Evolutionary conservation across 2,113 vertebrate species (phyloP).

Genomic region (Petromus typicus): DNA sequence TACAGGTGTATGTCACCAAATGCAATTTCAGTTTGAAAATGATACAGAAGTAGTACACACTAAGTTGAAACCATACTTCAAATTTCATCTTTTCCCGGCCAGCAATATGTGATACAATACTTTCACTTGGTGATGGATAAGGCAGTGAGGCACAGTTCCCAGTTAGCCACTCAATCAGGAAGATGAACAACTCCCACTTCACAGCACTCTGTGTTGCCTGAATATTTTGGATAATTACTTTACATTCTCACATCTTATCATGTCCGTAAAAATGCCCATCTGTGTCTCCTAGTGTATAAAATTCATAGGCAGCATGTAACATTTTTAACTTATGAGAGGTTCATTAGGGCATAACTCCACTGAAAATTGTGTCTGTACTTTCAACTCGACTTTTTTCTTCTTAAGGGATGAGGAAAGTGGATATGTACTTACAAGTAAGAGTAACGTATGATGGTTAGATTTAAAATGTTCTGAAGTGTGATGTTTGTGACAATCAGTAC

Average conservation of each 20-base stretch:
- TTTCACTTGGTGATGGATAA: not conserved
- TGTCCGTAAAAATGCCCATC: not conserved
- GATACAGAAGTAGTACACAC: not conserved
- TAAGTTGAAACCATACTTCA: not conserved
- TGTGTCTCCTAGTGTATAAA: not conserved
- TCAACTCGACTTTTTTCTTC: not conserved
- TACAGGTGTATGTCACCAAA: not conserved
- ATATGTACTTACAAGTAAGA: not conserved
- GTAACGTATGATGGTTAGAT: not conserved
- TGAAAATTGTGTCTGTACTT: not conserved
- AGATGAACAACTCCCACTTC: not conserved
- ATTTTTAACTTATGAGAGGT: not conserved
- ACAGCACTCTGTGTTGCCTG: not conserved
- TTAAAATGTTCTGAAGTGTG: conserved; percentile 17
- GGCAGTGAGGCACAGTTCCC: not conserved
- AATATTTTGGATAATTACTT: not conserved
- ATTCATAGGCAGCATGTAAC: not conserved
- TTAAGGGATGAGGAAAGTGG: not conserved
- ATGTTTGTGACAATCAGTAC: not conserved
- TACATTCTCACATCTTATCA: not conserved
- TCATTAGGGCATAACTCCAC: not conserved
- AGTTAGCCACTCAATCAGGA: not conserved
- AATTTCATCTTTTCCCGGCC: not conserved
- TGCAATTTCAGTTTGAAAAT: not conserved
- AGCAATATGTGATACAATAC: not conserved